These are phyloP conservation scores for Ips typographus DNA, from an alignment of 1,140 invertebrate genomes.

Conservation along the genomic window DNA sequence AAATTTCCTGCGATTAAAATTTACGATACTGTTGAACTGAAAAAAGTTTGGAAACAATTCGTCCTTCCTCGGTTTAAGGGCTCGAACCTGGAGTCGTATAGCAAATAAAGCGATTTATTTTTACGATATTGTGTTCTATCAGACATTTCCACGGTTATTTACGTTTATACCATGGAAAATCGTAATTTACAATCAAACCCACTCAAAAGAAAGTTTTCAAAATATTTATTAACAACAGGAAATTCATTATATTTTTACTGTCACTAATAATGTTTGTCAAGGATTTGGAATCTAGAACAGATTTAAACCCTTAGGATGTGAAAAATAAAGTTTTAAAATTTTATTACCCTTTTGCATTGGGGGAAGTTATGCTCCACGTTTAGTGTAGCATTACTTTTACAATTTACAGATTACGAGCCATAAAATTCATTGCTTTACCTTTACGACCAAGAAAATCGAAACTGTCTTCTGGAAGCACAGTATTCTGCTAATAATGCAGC, in stretches of 20 bases:
- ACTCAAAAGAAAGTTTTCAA: slow-evolving; percentile 37
- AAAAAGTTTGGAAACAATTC: slow-evolving; percentile 1
- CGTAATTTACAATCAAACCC: slow-evolving; percentile 45
- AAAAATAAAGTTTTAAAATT: slow-evolving; percentile 33
- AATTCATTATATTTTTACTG: too few species aligned
- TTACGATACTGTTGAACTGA: slow-evolving; percentile 24
- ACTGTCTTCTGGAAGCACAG: too few species aligned
- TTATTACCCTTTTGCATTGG: slow-evolving; percentile 24
- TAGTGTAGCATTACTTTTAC: slow-evolving; percentile 31
- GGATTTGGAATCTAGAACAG: too few species aligned
- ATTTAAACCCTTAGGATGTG: slow-evolving; percentile 4
- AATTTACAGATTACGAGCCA: slow-evolving; percentile 24
- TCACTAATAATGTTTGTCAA: too few species aligned
- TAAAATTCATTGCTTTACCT: slow-evolving; percentile 34
- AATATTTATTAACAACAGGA: too few species aligned
- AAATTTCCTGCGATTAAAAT: slow-evolving; percentile 31
- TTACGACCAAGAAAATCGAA: slow-evolving; percentile 7
- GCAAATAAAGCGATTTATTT: slow-evolving; percentile 39
- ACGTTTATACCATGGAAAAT: slow-evolving; percentile 40
- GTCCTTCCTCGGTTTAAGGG: slow-evolving; percentile 5
- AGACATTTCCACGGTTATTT: slow-evolving; percentile 41
- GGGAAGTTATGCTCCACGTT: slow-evolving; percentile 25
- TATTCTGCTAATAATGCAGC: neutral
- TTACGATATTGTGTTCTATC: slow-evolving; percentile 34
- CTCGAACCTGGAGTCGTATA: neutral